Base-by-base conservation (phyloP, 92 coral and sea anemone species). In the Micromussa lordhowensis region DNA sequence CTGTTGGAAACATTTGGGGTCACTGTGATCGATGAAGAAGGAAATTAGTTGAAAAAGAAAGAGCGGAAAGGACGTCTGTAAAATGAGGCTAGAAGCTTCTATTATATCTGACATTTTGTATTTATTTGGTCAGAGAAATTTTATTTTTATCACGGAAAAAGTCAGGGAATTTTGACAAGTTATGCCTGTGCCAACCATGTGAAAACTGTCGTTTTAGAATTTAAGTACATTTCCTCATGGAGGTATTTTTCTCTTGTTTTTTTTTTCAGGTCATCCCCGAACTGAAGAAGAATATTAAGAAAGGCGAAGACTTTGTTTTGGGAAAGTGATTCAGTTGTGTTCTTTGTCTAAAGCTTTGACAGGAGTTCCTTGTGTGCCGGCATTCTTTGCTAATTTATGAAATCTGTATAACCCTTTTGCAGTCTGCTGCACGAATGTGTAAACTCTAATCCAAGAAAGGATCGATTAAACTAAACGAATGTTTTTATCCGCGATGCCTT, bases 251-350 rank as follows among this genome's bases (percentile, higher is more conserved):
- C 66, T 68, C 69, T 54, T 58, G 40, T 74, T 44, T 86, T 83
- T 11, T 74, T 44, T 86, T 83, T 11, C 81, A 97, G 99, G 95
- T 93, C 21, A 88, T 97, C 82, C 90, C 99, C 63, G 99, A 97
- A 83, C 93, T 97, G 15, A 79, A 58, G 70, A 97, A 92, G 85
- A 97, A 97, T 81, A 95, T 97, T 87, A 91, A 96, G 92, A 97
- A 97, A 83, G 99, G 99, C 63, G 98, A 97, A 90, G 92, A 89
- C 36, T 97, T 97, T 80, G 96, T 89, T 48, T 57, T 59, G 35
- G 90, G 90, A 28, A 87, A 87, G 32, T 87, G 80, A 86, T 64
- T 79, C 40, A 22, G 24, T 10, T 69, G 32, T 36, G 17, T 26
- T 36, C 34, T 32, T 49, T 32, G 15, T 12, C 77, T 16, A 51